These are phyloP conservation scores for Trialeurodes vaporariorum DNA, from an alignment of 1,140 invertebrate genomes.

Conservation along the genomic window DNA sequence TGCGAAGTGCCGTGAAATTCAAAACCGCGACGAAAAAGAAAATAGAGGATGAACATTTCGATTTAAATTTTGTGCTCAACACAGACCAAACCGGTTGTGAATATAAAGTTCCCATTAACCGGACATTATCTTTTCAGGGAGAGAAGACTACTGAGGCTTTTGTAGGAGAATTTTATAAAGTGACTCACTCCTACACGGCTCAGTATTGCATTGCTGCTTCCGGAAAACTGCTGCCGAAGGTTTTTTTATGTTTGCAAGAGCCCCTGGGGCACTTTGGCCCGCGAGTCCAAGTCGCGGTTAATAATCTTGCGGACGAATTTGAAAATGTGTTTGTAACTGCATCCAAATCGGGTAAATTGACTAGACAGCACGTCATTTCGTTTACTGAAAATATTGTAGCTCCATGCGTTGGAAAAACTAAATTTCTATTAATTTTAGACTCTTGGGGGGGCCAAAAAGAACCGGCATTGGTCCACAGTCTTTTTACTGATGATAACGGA, in stretches of 20 bases:
- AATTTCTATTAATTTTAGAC: too few species aligned
- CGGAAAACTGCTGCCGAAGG: slow-evolving; percentile 17
- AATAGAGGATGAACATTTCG: too few species aligned
- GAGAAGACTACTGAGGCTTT: slow-evolving; percentile 11
- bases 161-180: slow-evolving; percentile 18
- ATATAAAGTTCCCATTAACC: slow-evolving; percentile 8
- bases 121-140: slow-evolving; percentile 12
- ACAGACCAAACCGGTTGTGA: slow-evolving; percentile 18
- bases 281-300: not conserved
- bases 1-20: too few species aligned
- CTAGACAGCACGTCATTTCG: slow-evolving; percentile 13
- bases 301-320: slow-evolving; percentile 4
- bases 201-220: slow-evolving; percentile 21
- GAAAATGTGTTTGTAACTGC: slow-evolving; percentile 15
- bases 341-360: slow-evolving; percentile 19
- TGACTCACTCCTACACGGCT: too few species aligned
- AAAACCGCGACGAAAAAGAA: slow-evolving; percentile 12
- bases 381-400: slow-evolving; percentile 11
- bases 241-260: slow-evolving; percentile 17
- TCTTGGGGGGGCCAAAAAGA: too few species aligned
- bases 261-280: not conserved
- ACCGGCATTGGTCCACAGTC: not conserved
- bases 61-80: too few species aligned
- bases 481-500: slow-evolving; percentile 2
- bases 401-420: too few species aligned